phyloP scores from a whole-genome alignment of 2,113 vertebrate genomes.

The Xenus cinereus region DNA sequence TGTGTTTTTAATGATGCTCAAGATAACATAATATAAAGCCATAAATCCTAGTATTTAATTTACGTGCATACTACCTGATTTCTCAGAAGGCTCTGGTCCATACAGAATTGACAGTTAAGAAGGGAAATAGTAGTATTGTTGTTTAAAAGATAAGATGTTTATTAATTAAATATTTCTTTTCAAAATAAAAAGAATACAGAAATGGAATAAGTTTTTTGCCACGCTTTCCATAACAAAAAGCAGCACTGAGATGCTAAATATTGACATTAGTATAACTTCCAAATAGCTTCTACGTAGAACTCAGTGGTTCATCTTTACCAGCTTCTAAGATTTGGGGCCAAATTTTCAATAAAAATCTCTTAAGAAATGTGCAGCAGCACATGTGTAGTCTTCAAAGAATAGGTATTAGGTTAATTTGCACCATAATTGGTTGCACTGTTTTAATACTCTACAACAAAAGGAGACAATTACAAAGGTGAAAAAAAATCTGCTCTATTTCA shows the following conservation, averaged over 20 bases:
- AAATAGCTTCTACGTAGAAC: background rate
- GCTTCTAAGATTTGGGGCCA: background rate
- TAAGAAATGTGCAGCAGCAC: background rate
- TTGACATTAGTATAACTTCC: background rate
- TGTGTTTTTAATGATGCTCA: background rate
- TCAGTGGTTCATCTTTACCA: background rate
- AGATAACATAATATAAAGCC: background rate
- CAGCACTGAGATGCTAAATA: background rate
- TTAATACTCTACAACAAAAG: background rate
- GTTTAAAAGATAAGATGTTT: background rate
- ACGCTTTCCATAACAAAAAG: background rate
- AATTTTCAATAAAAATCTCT: background rate
- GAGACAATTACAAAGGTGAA: background rate
- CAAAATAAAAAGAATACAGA: background rate
- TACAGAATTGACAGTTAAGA: background rate
- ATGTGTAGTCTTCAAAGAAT: background rate
- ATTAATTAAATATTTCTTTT: background rate
- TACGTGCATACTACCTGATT: background rate
- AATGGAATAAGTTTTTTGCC: background rate
- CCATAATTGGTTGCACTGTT: background rate
- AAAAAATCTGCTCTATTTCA: background rate
- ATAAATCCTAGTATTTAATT: background rate
- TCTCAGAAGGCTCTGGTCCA: background rate
- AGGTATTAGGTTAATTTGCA: background rate
- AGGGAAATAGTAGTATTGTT: background rate